Evolutionary conservation across 1,140 invertebrate species (phyloP).

Genomic region (Ephestia elutella): DNA sequence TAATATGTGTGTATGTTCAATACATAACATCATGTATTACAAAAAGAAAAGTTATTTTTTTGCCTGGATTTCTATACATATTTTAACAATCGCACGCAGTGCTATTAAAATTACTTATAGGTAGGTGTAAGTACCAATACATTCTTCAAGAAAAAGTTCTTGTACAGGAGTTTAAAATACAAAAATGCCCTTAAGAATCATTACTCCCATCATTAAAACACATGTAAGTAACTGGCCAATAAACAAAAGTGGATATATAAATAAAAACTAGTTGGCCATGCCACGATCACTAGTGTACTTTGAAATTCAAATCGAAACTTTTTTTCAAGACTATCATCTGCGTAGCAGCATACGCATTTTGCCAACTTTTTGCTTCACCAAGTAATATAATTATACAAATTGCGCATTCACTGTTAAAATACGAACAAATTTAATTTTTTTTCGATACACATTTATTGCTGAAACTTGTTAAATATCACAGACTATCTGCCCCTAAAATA

Average conservation of each 20-base stretch:
- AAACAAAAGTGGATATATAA: slow-evolving; percentile 1
- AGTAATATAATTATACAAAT: slow-evolving; percentile 4
- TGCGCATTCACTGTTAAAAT: slow-evolving; percentile 3
- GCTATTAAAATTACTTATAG: too few relatives aligned
- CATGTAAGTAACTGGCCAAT: neutral
- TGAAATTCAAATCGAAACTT: neutral
- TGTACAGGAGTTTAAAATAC: neutral
- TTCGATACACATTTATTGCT: too few relatives aligned
- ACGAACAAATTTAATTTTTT: neutral
- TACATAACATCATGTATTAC: too few relatives aligned
- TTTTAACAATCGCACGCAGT: too few relatives aligned
- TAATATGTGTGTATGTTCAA: too few relatives aligned
- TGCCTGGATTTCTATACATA: too few relatives aligned
- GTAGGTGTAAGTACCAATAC: too few relatives aligned
- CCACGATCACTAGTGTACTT: neutral
- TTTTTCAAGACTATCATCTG: neutral
- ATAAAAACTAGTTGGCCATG: slow-evolving; percentile 1
- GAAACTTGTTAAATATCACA: too few relatives aligned
- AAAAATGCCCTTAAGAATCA: slow-evolving; percentile 3
- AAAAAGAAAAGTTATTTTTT: too few relatives aligned
- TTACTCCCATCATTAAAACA: neutral
- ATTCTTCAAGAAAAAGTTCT: neutral
- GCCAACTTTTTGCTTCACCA: neutral
- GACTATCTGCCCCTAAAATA: too few relatives aligned
- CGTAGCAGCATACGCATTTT: neutral